These are phyloP conservation scores for Salminus brasiliensis DNA, from an alignment of 2,113 vertebrate genomes.

Conservation along the genomic window DNA sequence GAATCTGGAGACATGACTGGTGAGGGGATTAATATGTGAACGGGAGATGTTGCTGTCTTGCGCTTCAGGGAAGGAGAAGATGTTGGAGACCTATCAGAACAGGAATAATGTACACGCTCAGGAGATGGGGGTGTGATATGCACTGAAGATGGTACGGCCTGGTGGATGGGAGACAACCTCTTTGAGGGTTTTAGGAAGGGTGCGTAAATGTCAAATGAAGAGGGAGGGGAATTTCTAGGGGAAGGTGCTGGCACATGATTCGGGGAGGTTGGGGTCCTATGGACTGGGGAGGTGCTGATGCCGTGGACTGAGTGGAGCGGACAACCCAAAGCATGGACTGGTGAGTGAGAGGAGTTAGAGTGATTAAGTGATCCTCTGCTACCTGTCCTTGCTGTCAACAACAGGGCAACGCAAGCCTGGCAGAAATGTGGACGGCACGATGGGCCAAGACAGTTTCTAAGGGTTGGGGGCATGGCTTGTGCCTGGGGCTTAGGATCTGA, in stretches of 20 bases:
- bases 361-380: slow-evolving; percentile 45
- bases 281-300: not conserved
- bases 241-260: not conserved
- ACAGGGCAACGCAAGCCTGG: slow-evolving; percentile 50
- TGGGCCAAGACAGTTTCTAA: not conserved
- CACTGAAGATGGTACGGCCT: slow-evolving; percentile 32
- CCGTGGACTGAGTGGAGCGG: not conserved
- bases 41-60: not conserved
- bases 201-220: not conserved
- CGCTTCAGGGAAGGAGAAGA: not conserved
- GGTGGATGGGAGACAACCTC: slow-evolving; percentile 10
- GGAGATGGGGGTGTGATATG: not conserved
- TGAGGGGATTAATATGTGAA: slow-evolving; percentile 9
- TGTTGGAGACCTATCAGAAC: not conserved
- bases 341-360: not conserved
- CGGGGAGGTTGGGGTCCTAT: slow-evolving; percentile 10
- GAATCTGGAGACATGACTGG: slow-evolving; percentile 32
- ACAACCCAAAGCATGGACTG: slow-evolving; percentile 4
- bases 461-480: slow-evolving; percentile 35
- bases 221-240: slow-evolving; percentile 9
- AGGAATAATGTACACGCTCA: not conserved
- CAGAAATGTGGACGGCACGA: slow-evolving; percentile 35
- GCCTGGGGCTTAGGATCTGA: not conserved
- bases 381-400: slow-evolving; percentile 47
- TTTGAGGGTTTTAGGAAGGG: not conserved